Conservation (phyloP, 2,888 invertebrate species). For the Apamea anceps region DNA sequence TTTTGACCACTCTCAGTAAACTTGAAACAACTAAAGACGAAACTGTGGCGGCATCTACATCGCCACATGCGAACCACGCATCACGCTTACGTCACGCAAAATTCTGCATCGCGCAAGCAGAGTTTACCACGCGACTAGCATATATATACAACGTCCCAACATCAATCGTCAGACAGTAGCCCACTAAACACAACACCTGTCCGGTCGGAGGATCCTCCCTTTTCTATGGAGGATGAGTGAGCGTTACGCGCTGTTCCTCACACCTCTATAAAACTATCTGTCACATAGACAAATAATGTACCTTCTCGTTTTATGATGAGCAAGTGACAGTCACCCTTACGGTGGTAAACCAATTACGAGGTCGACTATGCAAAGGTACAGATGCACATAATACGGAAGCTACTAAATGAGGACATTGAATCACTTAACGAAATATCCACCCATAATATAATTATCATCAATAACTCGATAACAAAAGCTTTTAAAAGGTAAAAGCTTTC, state of each 20-base stretch:
- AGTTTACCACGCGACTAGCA: no score
- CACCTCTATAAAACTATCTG: neutral
- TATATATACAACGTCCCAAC: no score
- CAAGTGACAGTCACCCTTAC: neutral
- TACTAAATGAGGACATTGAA: neutral
- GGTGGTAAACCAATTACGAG: neutral
- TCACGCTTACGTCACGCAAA: neutral
- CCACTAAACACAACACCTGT: neutral
- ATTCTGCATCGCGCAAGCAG: neutral
- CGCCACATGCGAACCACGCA: neutral
- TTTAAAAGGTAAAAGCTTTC: conserved; percentile 39
- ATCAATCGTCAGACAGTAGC: neutral
- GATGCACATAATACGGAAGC: neutral
- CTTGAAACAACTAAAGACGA: neutral
- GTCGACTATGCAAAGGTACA: neutral
- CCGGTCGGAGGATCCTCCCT: no score
- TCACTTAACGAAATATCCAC: conserved; percentile 1
- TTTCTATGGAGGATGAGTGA: neutral
- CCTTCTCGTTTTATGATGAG: neutral
- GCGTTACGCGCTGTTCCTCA: neutral
- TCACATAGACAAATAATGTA: neutral
- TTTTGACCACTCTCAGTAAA: neutral
- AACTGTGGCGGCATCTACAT: neutral
- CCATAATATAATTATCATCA: neutral
- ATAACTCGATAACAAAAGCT: conserved; percentile 24